Evolutionary conservation across 2,797 vertebrate species (phyloP).

Genomic region (Hemitrygon akajei): DNA sequence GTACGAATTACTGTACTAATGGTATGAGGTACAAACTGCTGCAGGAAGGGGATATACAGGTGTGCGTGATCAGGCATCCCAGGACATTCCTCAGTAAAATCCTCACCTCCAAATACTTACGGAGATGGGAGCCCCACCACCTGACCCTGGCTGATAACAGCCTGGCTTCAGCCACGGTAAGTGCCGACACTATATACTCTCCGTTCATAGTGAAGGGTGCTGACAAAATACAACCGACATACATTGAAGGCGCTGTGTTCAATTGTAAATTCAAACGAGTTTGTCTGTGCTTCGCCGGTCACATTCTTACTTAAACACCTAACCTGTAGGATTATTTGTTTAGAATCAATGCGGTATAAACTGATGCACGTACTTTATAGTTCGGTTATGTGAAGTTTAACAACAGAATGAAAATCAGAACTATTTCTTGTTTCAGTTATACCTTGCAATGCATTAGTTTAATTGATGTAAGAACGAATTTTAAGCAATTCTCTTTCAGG

Average conservation of each 20-base stretch:
- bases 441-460: not conserved
- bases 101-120: constrained; percentile 92
- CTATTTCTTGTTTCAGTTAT: not conserved
- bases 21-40: constrained; percentile 96
- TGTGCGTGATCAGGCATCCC: constrained; percentile 91
- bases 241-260: constrained; percentile 7
- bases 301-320: not conserved
- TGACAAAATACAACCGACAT: not conserved
- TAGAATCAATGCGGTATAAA: not conserved
- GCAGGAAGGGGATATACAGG: constrained; percentile 97
- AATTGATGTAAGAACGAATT: not conserved
- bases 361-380: not conserved
- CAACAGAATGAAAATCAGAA: not conserved
- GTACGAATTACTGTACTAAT: constrained; percentile 71
- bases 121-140: constrained; percentile 95
- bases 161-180: constrained; percentile 90
- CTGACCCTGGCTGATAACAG: constrained; percentile 85
- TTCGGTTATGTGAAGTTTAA: not conserved
- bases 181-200: constrained; percentile 43
- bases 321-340: not conserved
- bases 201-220: constrained; percentile 6
- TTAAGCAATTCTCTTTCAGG: not conserved
- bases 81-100: constrained; percentile 98
- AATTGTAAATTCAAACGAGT: not conserved
- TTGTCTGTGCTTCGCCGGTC: not conserved